A percentile compares a stretch with the other conserved stretches of the same genome.
phyloP scores from a whole-genome alignment of 2,888 invertebrate genomes.

The Portevinia maculata region DNA sequence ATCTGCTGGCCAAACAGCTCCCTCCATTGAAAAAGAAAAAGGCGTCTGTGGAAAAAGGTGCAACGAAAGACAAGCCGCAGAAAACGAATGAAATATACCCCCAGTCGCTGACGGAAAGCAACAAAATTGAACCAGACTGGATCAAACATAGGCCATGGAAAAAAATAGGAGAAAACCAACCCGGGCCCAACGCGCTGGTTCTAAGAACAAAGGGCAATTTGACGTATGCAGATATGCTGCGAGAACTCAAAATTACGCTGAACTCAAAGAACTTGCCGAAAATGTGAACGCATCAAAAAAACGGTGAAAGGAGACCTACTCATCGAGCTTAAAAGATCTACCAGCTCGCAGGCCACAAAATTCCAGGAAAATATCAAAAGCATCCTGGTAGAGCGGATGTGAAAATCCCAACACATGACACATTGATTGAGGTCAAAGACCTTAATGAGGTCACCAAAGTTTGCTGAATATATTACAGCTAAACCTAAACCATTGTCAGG shows the following conservation, averaged over 20 bases:
- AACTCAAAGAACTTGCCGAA: not conserved
- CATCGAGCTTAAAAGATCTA: not conserved
- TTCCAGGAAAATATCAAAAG: conserved; percentile 1
- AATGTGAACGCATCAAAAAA: too few species aligned
- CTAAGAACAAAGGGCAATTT: conserved; percentile 9
- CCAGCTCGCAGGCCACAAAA: not conserved
- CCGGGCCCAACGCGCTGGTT: not conserved
- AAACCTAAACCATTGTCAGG: too few species aligned
- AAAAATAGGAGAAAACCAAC: not conserved
- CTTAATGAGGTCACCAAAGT: not conserved
- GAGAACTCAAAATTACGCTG: not conserved
- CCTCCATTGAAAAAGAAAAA: too few species aligned
- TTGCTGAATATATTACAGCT: too few species aligned
- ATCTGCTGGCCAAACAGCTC: too few species aligned
- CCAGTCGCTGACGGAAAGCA: conserved; percentile 13
- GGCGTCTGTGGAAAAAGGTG: too few species aligned
- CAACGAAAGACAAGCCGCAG: too few species aligned
- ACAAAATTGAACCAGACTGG: not conserved
- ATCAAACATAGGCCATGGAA: not conserved
- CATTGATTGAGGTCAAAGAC: not conserved
- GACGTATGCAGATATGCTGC: conserved; percentile 7
- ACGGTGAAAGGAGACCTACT: conserved; percentile 1
- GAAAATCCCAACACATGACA: not conserved
- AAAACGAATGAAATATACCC: too few species aligned
- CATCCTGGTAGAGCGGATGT: not conserved